Base-by-base conservation (phyloP, 2,113 vertebrate species). In the Oxygymnocypris stewartii region DNA sequence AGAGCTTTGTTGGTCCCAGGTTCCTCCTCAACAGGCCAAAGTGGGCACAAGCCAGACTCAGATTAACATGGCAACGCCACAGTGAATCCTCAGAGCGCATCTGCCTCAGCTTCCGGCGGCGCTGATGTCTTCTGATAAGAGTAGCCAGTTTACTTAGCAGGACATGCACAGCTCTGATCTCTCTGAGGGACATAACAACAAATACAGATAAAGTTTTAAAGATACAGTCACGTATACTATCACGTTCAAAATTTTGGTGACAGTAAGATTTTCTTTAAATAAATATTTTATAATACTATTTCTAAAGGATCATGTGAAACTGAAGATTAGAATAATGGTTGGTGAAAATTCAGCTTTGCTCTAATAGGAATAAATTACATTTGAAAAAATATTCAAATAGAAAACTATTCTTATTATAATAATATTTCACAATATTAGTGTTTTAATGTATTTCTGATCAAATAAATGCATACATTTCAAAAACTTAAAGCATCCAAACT, bases 1-100 rank as follows among this genome's bases (percentile, higher is more conserved):
- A 93, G 25, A 89, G 78, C 14, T 92, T 87, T 6, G 85, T 69
- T 69, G 80, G 84, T 85, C 89, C 91, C 57, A 97, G 79, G 69
- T 79, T 89, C 86, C 91, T 92, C 82, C 92, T 93, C 90, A 98
- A 89, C 40, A 96, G 80, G 47, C 87, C 91, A 76, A 96, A 93
- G 89, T 97, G 94, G 65, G 94, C 91, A 37, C 85, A 73, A 76
- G 96, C 97, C 89, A 97, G 57, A 54, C 86, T 93, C 80, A 96
- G 89, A 89, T 99, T 97, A 84, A 97, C 92, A 84, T 96, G 95
- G 83, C 96, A 94, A 87, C 86, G 96, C 97, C 97, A 98, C 59
- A 95, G 95, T 88, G 96, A 94, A 89, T 98, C 96, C 82, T 96
- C 95, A 76, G 92, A 91, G 89, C 89, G 94, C 6, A 94, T 4